Percentiles rank a stretch among this genome's conserved stretches.
Evolutionary conservation across 2,797 vertebrate species (phyloP).

Genomic region (Enteromius anoplus): DNA sequence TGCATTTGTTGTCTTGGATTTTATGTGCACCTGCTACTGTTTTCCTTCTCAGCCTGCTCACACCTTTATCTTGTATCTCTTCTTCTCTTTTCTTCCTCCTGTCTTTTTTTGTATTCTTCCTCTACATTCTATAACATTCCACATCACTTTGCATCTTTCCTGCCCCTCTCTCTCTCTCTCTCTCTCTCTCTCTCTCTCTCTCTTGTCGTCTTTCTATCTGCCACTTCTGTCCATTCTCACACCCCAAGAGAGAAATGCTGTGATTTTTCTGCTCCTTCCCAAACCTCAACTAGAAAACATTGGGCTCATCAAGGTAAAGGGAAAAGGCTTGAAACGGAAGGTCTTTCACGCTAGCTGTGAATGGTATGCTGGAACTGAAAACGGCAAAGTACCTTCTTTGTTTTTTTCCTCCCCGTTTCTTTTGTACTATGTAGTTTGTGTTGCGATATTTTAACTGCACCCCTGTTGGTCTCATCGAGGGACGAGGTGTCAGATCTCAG

Average conservation of each 20-base stretch:
- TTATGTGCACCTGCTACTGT: conserved; percentile 72
- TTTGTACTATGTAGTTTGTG: conserved; percentile 48
- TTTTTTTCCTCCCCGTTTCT: neutral
- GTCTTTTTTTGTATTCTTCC: conserved; percentile 69
- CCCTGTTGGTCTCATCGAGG: conserved; percentile 28
- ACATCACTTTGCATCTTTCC: conserved; percentile 60
- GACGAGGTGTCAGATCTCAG: conserved; percentile 52
- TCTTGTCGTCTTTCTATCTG: conserved; percentile 71
- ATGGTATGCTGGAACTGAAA: conserved; percentile 77
- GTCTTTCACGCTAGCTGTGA: conserved; percentile 89
- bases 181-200: conserved; percentile 59
- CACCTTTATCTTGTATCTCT: conserved; percentile 75
- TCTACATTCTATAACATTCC: conserved; percentile 68
- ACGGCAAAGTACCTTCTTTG: conserved; percentile 67
- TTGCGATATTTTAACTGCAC: conserved; percentile 49
- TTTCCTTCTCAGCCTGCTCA: conserved; percentile 75
- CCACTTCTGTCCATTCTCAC: conserved; percentile 59
- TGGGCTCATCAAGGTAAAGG: conserved; percentile 90
- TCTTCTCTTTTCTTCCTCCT: conserved; percentile 74
- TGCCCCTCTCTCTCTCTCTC: conserved; percentile 62
- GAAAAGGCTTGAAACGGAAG: conserved; percentile 88
- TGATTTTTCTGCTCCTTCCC: conserved; percentile 89
- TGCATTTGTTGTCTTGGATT: conserved; percentile 67
- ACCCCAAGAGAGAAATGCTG: conserved; percentile 88
- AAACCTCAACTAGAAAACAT: conserved; percentile 90